A percentile compares a stretch with the other conserved stretches of the same genome.
Evolutionary conservation across 2,888 invertebrate species (phyloP).

Genomic region (Acheta domesticus): DNA sequence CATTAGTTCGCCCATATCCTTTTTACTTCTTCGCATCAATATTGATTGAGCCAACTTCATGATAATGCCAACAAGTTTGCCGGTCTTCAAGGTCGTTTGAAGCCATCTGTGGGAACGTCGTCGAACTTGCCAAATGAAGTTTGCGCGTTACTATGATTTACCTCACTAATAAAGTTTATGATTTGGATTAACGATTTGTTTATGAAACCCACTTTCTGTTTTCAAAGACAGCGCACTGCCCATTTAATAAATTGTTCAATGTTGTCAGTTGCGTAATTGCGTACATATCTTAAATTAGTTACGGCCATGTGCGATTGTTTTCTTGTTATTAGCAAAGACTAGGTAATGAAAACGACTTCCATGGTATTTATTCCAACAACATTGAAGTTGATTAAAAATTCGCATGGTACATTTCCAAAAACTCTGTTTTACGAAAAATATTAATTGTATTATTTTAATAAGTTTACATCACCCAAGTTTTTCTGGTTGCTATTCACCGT

Average conservation of each 20-base stretch:
- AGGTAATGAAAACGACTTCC: too few species aligned
- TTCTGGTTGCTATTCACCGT: not conserved
- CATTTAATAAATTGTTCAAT: too few species aligned
- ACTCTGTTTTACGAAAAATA: not conserved
- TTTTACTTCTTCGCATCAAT: constrained; percentile 11
- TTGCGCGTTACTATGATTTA: not conserved
- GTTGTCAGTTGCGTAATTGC: too few species aligned
- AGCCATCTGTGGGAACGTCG: constrained; percentile 18
- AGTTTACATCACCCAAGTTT: not conserved
- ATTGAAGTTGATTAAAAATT: too few species aligned
- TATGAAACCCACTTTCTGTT: too few species aligned
- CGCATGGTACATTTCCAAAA: not conserved
- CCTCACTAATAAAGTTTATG: too few species aligned
- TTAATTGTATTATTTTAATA: not conserved
- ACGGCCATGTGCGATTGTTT: too few species aligned
- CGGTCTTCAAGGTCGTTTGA: constrained; percentile 8
- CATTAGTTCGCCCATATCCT: not conserved
- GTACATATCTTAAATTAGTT: too few species aligned
- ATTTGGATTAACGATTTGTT: too few species aligned
- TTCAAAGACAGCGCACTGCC: too few species aligned
- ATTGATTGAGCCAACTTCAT: constrained; percentile 18
- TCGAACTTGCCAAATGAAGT: not conserved
- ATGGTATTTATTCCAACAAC: too few species aligned
- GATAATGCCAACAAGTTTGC: constrained; percentile 18
- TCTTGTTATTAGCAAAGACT: too few species aligned